Conservation (phyloP, 2,113 vertebrate genomes). For the Corydoras maculifer region DNA sequence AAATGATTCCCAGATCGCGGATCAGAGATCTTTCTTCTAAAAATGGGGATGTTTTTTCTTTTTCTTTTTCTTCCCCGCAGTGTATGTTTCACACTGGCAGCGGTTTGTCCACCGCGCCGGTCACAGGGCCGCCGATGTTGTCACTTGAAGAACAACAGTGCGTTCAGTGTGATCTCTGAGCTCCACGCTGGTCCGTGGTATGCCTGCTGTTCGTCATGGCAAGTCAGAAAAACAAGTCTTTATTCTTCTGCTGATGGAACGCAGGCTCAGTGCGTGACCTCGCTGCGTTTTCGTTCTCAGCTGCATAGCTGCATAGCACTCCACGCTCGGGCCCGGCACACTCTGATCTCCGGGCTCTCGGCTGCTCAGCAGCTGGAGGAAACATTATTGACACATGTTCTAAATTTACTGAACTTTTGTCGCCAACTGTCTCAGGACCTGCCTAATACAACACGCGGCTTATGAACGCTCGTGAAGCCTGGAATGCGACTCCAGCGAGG, state of each 20-base stretch:
- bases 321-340: neutral
- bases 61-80: neutral
- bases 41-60: neutral
- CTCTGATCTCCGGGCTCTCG: neutral
- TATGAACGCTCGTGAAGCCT: too few relatives aligned
- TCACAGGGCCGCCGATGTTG: slow-evolving; percentile 21
- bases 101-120: slow-evolving; percentile 7
- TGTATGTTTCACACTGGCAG: neutral
- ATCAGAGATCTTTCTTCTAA: neutral
- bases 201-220: slow-evolving; percentile 6
- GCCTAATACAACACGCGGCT: too few relatives aligned
- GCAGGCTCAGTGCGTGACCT: slow-evolving; percentile 19
- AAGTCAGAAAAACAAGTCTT: slow-evolving; percentile 15
- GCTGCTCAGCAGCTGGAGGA: slow-evolving; percentile 3
- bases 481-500: too few relatives aligned
- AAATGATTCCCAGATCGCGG: neutral
- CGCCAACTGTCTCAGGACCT: neutral
- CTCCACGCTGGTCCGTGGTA: neutral
- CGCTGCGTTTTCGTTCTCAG: neutral
- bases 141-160: slow-evolving; percentile 19
- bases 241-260: slow-evolving; percentile 14
- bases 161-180: slow-evolving; percentile 5
- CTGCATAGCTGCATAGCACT: neutral
- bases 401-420: too few relatives aligned
- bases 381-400: too few relatives aligned